phyloP scores from a whole-genome alignment of 2,797 vertebrate genomes.

The Sebastiscus tertius region DNA sequence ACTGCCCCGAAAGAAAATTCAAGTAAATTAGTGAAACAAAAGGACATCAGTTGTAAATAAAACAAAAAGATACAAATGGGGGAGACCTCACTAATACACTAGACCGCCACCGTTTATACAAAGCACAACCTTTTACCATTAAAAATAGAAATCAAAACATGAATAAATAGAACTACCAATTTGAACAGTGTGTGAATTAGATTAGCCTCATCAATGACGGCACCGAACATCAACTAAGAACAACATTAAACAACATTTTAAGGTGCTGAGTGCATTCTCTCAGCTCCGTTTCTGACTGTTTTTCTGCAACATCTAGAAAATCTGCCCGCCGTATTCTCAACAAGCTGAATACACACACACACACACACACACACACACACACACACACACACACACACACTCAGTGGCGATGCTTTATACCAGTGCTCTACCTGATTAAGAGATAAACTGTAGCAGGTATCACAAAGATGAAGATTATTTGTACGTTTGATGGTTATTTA shows the following conservation, averaged over 20 bases:
- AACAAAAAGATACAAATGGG: slow-evolving; percentile 44
- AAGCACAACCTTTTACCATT: slow-evolving; percentile 72
- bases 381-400: slow-evolving; percentile 51
- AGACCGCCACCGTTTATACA: slow-evolving; percentile 74
- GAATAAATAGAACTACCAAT: slow-evolving; percentile 81
- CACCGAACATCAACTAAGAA: slow-evolving; percentile 71
- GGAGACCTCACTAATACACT: slow-evolving; percentile 52
- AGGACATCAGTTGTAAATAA: slow-evolving; percentile 69
- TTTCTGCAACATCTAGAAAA: slow-evolving; percentile 32
- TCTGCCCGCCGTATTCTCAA: slow-evolving; percentile 24
- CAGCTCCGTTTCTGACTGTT: slow-evolving; percentile 31
- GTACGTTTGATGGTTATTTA: slow-evolving; percentile 30
- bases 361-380: slow-evolving; percentile 46
- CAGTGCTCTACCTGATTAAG: slow-evolving; percentile 67
- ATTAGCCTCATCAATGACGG: slow-evolving; percentile 65
- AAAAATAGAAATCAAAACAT: slow-evolving; percentile 75
- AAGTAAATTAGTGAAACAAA: slow-evolving; percentile 78
- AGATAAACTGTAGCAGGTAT: slow-evolving; percentile 57
- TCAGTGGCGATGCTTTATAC: slow-evolving; percentile 65
- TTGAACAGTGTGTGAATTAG: slow-evolving; percentile 75
- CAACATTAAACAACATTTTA: slow-evolving; percentile 66
- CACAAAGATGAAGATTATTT: slow-evolving; percentile 37
- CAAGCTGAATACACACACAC: slow-evolving; percentile 42
- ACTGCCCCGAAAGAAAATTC: slow-evolving; percentile 75
- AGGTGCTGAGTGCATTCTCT: slow-evolving; percentile 73